Evolutionary conservation across 2,888 invertebrate genomes (phyloP).

Genomic region (Drosophila merina): DNA sequence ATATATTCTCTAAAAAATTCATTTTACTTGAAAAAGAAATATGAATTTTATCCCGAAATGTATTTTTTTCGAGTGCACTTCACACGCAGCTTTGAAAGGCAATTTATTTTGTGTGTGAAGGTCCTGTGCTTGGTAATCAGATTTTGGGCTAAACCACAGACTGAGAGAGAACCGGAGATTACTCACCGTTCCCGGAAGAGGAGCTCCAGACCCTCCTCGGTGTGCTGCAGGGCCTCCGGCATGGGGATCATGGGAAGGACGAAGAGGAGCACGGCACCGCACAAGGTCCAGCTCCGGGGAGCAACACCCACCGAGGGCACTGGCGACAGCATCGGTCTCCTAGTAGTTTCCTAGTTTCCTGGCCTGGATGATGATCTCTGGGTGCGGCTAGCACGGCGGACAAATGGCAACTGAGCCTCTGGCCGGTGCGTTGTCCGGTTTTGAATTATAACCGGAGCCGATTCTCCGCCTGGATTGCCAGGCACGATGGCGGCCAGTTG

Average conservation of each 20-base stretch:
- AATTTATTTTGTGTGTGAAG: neutral
- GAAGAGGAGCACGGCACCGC: slow-evolving; percentile 62
- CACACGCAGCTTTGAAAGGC: too few species aligned
- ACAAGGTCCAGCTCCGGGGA: slow-evolving; percentile 61
- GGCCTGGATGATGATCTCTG: slow-evolving; percentile 3
- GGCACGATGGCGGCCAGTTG: slow-evolving; percentile 35
- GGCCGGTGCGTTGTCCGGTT: slow-evolving; percentile 49
- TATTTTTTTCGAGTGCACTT: too few species aligned
- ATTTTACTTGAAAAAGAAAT: too few species aligned
- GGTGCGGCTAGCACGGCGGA: slow-evolving; percentile 37
- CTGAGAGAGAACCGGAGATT: neutral
- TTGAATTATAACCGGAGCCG: slow-evolving; percentile 66
- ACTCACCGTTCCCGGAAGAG: slow-evolving; percentile 84
- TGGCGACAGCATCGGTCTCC: slow-evolving; percentile 2
- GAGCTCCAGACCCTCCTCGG: slow-evolving; percentile 84
- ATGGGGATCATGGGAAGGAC: slow-evolving; percentile 64
- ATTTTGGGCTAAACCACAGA: too few species aligned
- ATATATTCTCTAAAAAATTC: too few species aligned
- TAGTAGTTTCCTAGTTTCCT: neutral
- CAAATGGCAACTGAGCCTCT: slow-evolving; percentile 57
- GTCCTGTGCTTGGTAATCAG: neutral
- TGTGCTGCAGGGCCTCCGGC: slow-evolving; percentile 62
- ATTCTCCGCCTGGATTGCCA: neutral
- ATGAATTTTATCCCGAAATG: too few species aligned
- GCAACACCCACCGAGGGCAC: neutral